Base-by-base conservation (phyloP, 2,888 invertebrate species). In the Ichneumon xanthorius region DNA sequence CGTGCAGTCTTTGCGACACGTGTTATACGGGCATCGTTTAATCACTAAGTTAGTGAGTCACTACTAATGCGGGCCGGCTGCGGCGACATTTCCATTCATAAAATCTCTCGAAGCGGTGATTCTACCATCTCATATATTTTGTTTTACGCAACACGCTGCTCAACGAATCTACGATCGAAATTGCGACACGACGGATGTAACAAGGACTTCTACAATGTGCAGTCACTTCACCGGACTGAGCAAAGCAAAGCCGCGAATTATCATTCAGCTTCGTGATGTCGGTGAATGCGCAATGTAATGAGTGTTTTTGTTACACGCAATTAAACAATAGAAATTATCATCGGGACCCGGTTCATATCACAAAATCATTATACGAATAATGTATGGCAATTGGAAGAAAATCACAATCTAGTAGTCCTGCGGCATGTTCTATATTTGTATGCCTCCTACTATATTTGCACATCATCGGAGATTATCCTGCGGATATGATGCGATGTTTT, bases 41-140 rank as follows among this genome's bases (percentile, higher is more conserved):
- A 84, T 77, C 67, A 50, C 55, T 45, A 70, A 79, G 79, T 80
- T 79, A 79, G 79, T 83, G 61, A 79, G 75, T 79, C 79, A 65
- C 70, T 75, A 79, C 83, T 80, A 83, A 83, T 83, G 70, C 83
- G 75, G 63, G 63, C 73, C 50, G 70, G 53, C 33, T 68, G 75
- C 37, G 53, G 67, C 71, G 65, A 75, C 70, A 63, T 79, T 79
- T 75, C 79, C 83, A 83, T 83, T 83, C 83, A 83, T 83, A 83
- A 83, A 83, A 63, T 45, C 30, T 40, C n/a, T 37, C 45, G 4
- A 40, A 16, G 53, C 68, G 45, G 72, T 78, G 61, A 40, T 22
- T 68, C 40, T 22, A 37, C 45, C 22, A n/a, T 65, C 40, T 67
- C 48, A 71, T 73, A 78, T 16, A 37, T 67, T 53, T 40, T 30